Evolutionary conservation across 2,113 vertebrate species (phyloP).

Genomic region (Nannospalax galili): DNA sequence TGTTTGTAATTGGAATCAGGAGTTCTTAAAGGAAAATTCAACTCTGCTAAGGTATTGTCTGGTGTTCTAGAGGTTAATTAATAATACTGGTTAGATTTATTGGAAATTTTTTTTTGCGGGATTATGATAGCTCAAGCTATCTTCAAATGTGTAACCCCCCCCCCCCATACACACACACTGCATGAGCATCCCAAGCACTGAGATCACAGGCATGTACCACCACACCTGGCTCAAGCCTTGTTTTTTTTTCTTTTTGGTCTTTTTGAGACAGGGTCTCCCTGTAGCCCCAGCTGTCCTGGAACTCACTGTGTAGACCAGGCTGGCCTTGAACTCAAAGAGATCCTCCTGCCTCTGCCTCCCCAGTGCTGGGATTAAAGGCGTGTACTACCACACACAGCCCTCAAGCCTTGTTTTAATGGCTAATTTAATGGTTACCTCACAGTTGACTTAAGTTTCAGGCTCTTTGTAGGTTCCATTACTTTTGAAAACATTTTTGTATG

Average conservation of each 20-base stretch:
- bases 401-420: constrained; percentile 14
- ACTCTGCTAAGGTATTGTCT: neutral
- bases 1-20: constrained; percentile 33
- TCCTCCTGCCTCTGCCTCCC: too few relatives aligned
- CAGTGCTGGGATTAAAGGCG: neutral
- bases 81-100: neutral
- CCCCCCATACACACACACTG: too few relatives aligned
- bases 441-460: neutral
- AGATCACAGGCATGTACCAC: too few relatives aligned
- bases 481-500: constrained; percentile 23
- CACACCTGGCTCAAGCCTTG: neutral
- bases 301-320: too few relatives aligned
- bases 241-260: too few relatives aligned
- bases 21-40: neutral
- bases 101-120: neutral
- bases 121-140: neutral
- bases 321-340: too few relatives aligned
- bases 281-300: too few relatives aligned
- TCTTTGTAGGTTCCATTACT: neutral
- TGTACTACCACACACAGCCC: neutral
- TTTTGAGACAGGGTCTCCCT: too few relatives aligned
- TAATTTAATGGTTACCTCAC: neutral
- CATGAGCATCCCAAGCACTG: neutral
- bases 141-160: too few relatives aligned
- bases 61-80: neutral